Base-by-base conservation (phyloP, 2,113 vertebrate genomes). In the Ornithorhynchus anatinus region DNA sequence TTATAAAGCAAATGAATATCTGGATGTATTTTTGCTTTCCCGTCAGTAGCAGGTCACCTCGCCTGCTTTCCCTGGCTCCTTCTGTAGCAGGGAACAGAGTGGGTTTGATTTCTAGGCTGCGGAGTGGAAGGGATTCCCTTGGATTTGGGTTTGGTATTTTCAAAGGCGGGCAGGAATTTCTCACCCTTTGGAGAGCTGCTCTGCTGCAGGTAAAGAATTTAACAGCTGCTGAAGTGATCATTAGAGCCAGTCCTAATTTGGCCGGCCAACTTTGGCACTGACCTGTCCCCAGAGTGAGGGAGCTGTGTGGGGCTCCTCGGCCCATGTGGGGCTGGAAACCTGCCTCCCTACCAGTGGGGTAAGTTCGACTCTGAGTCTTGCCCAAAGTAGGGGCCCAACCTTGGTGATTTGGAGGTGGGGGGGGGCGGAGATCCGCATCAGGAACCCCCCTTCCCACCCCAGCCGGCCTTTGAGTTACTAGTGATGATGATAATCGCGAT, bases 121-220 rank as follows among this genome's bases (percentile, higher is more conserved):
- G 39, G 44, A 72, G 64, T 70, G 73, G 66, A 78, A 62, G 63
- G 43, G 35, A 54, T 71, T 86, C 66, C 69, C 80, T 80, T 40
- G 59, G 60, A 67, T 83, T 89, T 88, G 87, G 90, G 78, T 81
- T 79, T 79, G 84, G 84, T 75, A 56, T n/a, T 87, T 90, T 92
- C 87, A 84, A 89, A 89, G 91, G 79, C 75, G 82, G 70, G 68
- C 85, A 86, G 93, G 89, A 85, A 92, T 92, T 93, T 91, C 93
- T 92, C 69, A 89, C 89, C 88, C 90, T 91, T 86, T 63, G 7
- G 54, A 88, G 75, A 68, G 70, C 83, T 75, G 65, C 91, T 90
- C 87, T 7, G 87, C 80, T 90, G 88, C 92, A 92, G 89, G 89
- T 91, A 88, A 92, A 91, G 88, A 93, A 92, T 93, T 88, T 92